phyloP scores from a whole-genome alignment of 1,140 invertebrate species.

The Formica exsecta region DNA sequence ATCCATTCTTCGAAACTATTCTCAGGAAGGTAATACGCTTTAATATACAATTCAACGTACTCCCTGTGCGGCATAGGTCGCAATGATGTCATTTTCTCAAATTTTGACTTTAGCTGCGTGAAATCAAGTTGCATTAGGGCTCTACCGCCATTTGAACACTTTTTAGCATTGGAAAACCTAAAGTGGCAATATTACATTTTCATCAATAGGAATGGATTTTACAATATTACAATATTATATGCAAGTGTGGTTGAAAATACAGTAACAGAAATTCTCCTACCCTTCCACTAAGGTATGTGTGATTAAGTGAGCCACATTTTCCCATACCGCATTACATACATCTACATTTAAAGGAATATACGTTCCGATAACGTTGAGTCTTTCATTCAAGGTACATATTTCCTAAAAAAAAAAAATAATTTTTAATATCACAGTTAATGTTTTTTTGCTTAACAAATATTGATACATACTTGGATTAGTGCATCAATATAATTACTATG shows the following conservation, averaged over 20 bases:
- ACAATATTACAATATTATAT: slow-evolving; percentile 20
- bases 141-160: slow-evolving; percentile 98
- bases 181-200: slow-evolving; percentile 59
- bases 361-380: slow-evolving; percentile 90
- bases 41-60: slow-evolving; percentile 97
- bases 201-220: background rate
- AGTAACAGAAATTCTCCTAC: slow-evolving; percentile 84
- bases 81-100: slow-evolving; percentile 94
- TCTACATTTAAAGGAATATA: slow-evolving; percentile 91
- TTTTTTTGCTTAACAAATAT: background rate
- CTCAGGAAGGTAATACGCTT: slow-evolving; percentile 98
- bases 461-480: slow-evolving; percentile 87
- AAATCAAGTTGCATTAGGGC: slow-evolving; percentile 99
- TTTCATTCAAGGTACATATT: slow-evolving; percentile 92
- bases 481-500: slow-evolving; percentile 96
- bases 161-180: slow-evolving; percentile 95
- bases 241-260: background rate
- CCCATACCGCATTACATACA: slow-evolving; percentile 93
- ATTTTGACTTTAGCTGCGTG: slow-evolving; percentile 96
- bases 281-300: slow-evolving; percentile 97
- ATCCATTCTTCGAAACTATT: slow-evolving; percentile 96
- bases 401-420: slow-evolving; percentile 86
- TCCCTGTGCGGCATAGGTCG: slow-evolving; percentile 95
- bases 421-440: background rate
- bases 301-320: slow-evolving; percentile 93